A percentile compares a stretch with the other conserved stretches of the same genome.
Evolutionary conservation across 2,797 vertebrate genomes (phyloP).

Genomic region (Mormyrus hasselquistii): DNA sequence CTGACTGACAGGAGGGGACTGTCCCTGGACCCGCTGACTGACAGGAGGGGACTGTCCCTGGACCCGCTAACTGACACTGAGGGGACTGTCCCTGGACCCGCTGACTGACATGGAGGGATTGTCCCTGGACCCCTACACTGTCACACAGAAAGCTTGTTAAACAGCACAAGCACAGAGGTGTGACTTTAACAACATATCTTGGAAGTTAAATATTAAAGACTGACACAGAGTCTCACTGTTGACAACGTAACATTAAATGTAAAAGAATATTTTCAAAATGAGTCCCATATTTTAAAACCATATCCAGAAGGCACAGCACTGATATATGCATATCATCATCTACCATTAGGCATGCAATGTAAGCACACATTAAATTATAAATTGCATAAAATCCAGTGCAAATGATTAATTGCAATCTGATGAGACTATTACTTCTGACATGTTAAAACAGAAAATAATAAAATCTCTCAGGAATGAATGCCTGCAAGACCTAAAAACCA

Average conservation of each 20-base stretch:
- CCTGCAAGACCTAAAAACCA: background rate
- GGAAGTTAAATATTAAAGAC: background rate
- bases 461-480: background rate
- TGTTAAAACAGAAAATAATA: background rate
- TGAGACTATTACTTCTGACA: background rate
- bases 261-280: background rate
- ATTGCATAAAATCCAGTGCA: background rate
- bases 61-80: background rate
- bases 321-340: background rate
- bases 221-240: background rate
- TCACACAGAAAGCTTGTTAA: background rate
- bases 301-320: background rate
- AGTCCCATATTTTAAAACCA: background rate
- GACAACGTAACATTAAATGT: background rate
- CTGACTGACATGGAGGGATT: background rate
- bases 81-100: background rate
- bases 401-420: background rate
- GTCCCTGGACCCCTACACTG: background rate
- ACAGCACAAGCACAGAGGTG: background rate
- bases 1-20: background rate
- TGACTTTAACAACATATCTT: background rate
- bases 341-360: conserved; percentile 3
- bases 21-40: background rate
- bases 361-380: background rate
- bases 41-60: background rate